These are phyloP conservation scores for Oscheius myriophilus DNA, from an alignment of 2,888 invertebrate species.

Conservation along the genomic window DNA sequence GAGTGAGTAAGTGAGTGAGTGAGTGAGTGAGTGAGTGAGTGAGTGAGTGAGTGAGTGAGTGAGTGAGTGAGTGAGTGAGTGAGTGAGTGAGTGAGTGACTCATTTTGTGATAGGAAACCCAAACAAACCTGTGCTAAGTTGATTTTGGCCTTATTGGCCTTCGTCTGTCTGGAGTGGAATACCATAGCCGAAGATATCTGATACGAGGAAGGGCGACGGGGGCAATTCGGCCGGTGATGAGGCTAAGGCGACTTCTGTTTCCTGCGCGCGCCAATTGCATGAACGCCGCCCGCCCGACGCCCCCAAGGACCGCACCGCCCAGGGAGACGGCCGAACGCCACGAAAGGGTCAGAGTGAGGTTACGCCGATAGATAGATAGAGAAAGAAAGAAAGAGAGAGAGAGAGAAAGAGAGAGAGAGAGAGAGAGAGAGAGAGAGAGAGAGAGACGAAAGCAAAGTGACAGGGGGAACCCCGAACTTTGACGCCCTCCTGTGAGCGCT, in stretches of 20 bases:
- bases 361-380: too few relatives aligned
- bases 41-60: too few relatives aligned
- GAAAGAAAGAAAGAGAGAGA: too few relatives aligned
- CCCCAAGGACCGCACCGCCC: slow-evolving; percentile 12
- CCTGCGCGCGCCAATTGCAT: slow-evolving; percentile 29
- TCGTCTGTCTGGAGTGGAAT: slow-evolving; percentile 46
- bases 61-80: too few relatives aligned
- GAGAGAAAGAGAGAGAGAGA: too few relatives aligned
- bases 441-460: too few relatives aligned
- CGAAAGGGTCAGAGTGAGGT: too few relatives aligned
- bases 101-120: background rate
- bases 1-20: background rate
- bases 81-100: background rate
- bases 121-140: slow-evolving; percentile 45
- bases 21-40: too few relatives aligned
- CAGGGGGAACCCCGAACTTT: too few relatives aligned
- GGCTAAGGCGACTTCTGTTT: slow-evolving; percentile 25
- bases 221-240: slow-evolving; percentile 17
- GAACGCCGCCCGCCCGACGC: slow-evolving; percentile 14
- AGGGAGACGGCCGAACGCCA: too few relatives aligned
- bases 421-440: too few relatives aligned
- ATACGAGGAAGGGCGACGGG: slow-evolving; percentile 9
- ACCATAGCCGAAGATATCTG: slow-evolving; percentile 37
- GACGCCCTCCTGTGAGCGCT: too few relatives aligned
- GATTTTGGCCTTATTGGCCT: slow-evolving; percentile 44